Evolutionary conservation across 2,888 invertebrate species (phyloP).

Genomic region (Phrixothrix hirtus): DNA sequence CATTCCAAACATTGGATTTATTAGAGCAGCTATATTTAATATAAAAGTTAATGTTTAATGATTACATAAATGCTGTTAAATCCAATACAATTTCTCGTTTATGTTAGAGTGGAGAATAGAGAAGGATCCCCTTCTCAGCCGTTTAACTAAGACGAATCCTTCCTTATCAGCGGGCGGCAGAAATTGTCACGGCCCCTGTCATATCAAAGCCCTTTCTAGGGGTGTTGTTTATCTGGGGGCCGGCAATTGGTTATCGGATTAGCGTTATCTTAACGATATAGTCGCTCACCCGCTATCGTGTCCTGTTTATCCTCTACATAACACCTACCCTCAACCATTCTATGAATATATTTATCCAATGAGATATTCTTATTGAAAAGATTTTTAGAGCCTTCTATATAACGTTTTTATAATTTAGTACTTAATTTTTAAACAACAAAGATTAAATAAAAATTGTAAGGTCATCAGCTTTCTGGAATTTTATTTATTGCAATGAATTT

Average conservation of each 20-base stretch:
- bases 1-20: not conserved
- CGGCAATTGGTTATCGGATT: constrained; percentile 59
- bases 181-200: constrained; percentile 56
- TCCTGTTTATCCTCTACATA: constrained; percentile 42
- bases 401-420: no score
- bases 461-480: no score
- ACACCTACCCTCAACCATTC: constrained; percentile 26
- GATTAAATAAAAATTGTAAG: no score
- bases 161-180: constrained; percentile 56
- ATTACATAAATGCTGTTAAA: constrained; percentile 37
- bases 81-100: constrained; percentile 27
- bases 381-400: no score
- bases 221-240: constrained; percentile 54
- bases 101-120: constrained; percentile 24
- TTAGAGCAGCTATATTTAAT: constrained; percentile 2
- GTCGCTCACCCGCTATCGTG: constrained; percentile 49
- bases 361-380: no score
- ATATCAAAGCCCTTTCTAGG: constrained; percentile 45
- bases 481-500: no score
- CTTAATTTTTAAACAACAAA: no score
- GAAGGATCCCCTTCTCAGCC: constrained; percentile 31
- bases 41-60: constrained; percentile 37
- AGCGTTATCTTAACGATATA: constrained; percentile 58
- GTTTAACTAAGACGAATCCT: constrained; percentile 49
- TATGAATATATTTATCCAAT: constrained; percentile 20